phyloP scores from a whole-genome alignment of 1,140 invertebrate species.

The Seison nebaliae region DNA sequence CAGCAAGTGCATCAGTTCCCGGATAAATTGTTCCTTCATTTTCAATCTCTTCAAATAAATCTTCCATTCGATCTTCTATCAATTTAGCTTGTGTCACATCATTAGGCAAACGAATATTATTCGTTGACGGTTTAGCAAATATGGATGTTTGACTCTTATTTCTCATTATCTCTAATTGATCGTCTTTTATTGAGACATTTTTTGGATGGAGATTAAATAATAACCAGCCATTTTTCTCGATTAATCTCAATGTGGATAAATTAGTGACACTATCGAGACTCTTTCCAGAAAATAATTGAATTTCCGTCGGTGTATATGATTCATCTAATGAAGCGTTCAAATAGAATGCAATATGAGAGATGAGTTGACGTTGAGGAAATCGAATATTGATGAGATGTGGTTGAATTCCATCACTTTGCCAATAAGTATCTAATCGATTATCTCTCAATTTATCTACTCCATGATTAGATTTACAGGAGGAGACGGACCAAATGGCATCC shows the following conservation, averaged over 20 bases:
- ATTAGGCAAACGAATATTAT: neutral
- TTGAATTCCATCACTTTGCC: constrained; percentile 92
- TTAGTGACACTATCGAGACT: constrained; percentile 94
- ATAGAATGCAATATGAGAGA: constrained; percentile 78
- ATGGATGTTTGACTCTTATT: neutral
- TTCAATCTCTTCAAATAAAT: constrained; percentile 41
- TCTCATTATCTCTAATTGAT: neutral
- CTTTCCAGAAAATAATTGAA: constrained; percentile 71
- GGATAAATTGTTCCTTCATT: constrained; percentile 59
- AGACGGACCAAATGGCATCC: constrained; percentile 86
- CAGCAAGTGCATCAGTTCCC: constrained; percentile 68
- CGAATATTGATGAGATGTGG: constrained; percentile 93
- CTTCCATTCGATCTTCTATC: neutral
- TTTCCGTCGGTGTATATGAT: constrained; percentile 68
- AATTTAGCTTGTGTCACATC: neutral
- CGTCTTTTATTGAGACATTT: constrained; percentile 8
- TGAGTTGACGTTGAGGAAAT: constrained; percentile 73
- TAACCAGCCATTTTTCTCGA: constrained; percentile 81
- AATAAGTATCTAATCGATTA: constrained; percentile 79
- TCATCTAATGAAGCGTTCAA: constrained; percentile 93
- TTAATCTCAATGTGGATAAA: constrained; percentile 68
- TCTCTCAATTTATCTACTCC: constrained; percentile 84
- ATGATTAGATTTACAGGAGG: constrained; percentile 93
- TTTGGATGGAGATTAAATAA: constrained; percentile 42
- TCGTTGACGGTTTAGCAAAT: neutral